Base-by-base conservation (phyloP, 92 coral and sea anemone species). In the Phenganax marumi region DNA sequence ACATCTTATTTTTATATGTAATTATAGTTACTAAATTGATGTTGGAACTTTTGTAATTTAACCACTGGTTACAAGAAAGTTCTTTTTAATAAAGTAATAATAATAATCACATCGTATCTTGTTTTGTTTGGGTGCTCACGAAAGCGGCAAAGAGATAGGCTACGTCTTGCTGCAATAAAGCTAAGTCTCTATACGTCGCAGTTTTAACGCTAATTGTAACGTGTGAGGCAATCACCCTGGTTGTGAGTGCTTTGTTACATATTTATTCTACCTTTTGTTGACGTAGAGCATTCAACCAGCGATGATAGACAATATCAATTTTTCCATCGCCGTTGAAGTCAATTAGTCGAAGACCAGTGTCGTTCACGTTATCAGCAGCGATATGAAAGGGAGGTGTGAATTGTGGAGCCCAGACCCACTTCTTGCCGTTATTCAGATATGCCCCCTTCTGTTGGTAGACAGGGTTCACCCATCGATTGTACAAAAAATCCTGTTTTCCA, bases 281-380 rank as follows among this genome's bases (percentile, higher is more conserved):
- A 23, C 33, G 5, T 25, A 25, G 26, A 8, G 14, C 17, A 25
- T 25, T 66, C 3, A 66, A 17, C 26, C 6, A 33, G 11, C 50
- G 49, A 22, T 66, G 72, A 22, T 23, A 66, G n/a, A 66, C 72
- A 25, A 66, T 25, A 10, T 66, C 72, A 24, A 66, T 6, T 66
- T 66, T 66, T 25, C 72, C 72, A 66, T 66, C 72, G 8, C 72
- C 72, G 16, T 66, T 66, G 3, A 66, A 8, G 3, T 66, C 72
- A 66, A 66, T 16, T 6, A 66, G 43, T 11, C 72, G 26, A 8
- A n/a, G 49, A 25, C 72, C 72, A 1, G 43, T 3, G 17, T 66
- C 72, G 1, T 1, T 1, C 5, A 10, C 13, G 49, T 33, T 2
- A 66, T 66, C 72, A 25, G 72, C 14, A 66, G 49, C n/a, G 8